A percentile compares a stretch with the other conserved stretches of the same genome.
phyloP scores from a whole-genome alignment of 2,888 invertebrate genomes.

The Panopea generosa region DNA sequence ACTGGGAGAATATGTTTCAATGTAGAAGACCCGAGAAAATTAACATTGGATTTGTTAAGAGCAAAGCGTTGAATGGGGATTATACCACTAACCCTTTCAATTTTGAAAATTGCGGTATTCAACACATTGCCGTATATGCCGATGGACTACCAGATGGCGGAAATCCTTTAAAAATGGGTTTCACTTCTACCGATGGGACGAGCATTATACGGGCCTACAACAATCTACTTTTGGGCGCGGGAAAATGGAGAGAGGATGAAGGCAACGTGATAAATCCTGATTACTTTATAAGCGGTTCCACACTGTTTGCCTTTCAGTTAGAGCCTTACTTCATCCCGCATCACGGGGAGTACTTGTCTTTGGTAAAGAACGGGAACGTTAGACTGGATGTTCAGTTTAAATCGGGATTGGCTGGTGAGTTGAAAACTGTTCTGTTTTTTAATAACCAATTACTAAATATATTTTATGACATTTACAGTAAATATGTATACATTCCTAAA shows the following conservation, averaged over 20 bases:
- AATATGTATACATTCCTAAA: no score
- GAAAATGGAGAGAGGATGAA: conserved; percentile 33
- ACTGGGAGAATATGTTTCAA: conserved; percentile 43
- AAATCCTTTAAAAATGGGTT: conserved; percentile 30
- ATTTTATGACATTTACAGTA: no score
- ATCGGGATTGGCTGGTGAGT: background rate
- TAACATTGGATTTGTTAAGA: conserved; percentile 30
- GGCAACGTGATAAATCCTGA: conserved; percentile 10
- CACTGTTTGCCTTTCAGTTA: conserved; percentile 22
- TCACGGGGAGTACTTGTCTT: conserved; percentile 17
- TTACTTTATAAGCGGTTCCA: conserved; percentile 8
- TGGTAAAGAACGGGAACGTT: conserved; percentile 16
- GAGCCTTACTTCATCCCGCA: conserved; percentile 16
- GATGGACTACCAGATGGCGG: conserved; percentile 40
- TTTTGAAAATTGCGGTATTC: conserved; percentile 39
- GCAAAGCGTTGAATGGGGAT: conserved; percentile 20
- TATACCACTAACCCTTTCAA: conserved; percentile 41
- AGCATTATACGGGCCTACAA: conserved; percentile 20
- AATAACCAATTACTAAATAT: no score
- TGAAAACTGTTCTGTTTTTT: background rate
- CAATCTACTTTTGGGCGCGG: conserved; percentile 21
- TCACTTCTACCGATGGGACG: conserved; percentile 9
- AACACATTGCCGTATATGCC: conserved; percentile 29
- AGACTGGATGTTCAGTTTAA: conserved; percentile 9
- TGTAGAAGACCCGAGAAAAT: conserved; percentile 26